Evolutionary conservation across 2,888 invertebrate genomes (phyloP).

Genomic region (Glaucopsyche alexis): DNA sequence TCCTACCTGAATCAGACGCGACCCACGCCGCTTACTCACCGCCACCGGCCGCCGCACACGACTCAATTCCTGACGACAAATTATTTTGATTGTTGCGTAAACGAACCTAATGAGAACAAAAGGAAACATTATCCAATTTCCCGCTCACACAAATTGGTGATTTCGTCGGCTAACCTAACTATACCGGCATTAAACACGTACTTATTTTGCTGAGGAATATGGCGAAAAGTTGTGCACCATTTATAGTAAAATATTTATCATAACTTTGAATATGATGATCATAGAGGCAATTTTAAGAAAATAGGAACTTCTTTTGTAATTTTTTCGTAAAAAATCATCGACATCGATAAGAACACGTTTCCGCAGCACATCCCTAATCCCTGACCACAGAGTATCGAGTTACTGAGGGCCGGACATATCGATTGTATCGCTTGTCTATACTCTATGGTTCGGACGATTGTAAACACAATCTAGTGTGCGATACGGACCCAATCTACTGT

Average conservation of each 20-base stretch:
- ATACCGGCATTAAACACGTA: no score
- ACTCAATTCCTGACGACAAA: background rate
- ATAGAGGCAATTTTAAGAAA: background rate
- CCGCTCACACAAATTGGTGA: background rate
- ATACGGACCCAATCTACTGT: background rate
- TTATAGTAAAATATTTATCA: background rate
- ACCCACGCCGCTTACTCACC: constrained; percentile 18
- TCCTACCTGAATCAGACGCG: constrained; percentile 11
- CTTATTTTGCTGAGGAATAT: background rate
- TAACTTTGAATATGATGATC: background rate
- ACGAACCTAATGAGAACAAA: constrained; percentile 24
- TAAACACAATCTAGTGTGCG: constrained; percentile 31
- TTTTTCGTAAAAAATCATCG: background rate
- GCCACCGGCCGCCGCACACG: background rate
- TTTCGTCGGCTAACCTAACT: background rate
- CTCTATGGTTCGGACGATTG: constrained; percentile 22
- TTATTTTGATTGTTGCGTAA: constrained; percentile 20
- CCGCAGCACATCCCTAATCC: background rate
- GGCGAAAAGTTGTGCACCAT: background rate
- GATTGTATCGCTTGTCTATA: constrained; percentile 31
- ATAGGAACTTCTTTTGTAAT: background rate
- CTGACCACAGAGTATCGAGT: constrained; percentile 35
- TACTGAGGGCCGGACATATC: constrained; percentile 35
- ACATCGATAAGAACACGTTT: background rate
- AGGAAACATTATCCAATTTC: constrained; percentile 26